Conservation (phyloP, 2,113 vertebrate genomes). For the Vidua chalybeata region DNA sequence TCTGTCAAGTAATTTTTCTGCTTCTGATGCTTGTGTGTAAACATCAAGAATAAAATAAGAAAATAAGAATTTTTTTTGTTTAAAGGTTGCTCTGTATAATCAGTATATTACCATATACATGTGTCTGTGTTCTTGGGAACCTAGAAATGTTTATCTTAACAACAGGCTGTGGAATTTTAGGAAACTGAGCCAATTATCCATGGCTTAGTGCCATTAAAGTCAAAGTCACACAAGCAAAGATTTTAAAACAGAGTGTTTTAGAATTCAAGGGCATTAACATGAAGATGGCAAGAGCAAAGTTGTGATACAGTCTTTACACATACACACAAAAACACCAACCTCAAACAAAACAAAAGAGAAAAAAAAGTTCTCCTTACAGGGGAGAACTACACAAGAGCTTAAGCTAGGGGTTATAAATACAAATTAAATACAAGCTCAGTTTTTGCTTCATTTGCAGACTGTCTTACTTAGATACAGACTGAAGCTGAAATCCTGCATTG, state of each 20-base stretch:
- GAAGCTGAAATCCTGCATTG: neutral
- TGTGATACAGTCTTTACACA: neutral
- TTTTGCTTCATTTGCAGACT: neutral
- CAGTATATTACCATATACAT: slow-evolving; percentile 12
- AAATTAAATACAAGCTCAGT: neutral
- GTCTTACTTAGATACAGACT: neutral
- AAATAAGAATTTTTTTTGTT: neutral
- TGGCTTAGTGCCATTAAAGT: slow-evolving; percentile 59
- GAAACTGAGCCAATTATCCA: slow-evolving; percentile 23
- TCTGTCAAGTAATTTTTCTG: neutral
- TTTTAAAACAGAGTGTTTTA: neutral
- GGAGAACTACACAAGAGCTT: neutral
- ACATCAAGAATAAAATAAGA: neutral
- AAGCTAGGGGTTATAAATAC: neutral
- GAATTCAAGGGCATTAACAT: neutral
- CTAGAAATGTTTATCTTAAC: slow-evolving; percentile 61
- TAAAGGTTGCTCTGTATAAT: neutral
- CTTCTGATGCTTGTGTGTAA: neutral
- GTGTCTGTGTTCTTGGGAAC: slow-evolving; percentile 39
- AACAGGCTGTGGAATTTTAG: slow-evolving; percentile 50
- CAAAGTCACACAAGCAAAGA: neutral
- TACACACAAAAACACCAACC: neutral
- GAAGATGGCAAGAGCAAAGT: neutral
- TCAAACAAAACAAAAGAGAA: neutral
- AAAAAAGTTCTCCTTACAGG: neutral